Conservation (phyloP, 2,888 invertebrate genomes). For the Caenorhabditis panamensis region DNA sequence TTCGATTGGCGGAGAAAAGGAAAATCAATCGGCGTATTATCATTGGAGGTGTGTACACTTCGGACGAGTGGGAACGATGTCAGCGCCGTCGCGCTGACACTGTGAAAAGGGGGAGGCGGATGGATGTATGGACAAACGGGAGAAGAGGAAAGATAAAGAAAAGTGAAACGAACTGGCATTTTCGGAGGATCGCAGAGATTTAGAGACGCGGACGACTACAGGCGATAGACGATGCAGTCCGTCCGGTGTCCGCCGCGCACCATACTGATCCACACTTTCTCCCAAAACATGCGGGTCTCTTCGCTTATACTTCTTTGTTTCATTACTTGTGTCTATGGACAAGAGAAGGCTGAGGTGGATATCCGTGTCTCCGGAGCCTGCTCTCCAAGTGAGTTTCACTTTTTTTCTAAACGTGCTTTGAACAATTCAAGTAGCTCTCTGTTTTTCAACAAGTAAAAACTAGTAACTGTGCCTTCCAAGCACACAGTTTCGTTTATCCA, state of each 20-base stretch:
- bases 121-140: constrained; percentile 42
- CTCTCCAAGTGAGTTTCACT: constrained; percentile 74
- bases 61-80: constrained; percentile 58
- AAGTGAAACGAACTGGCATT: constrained; percentile 65
- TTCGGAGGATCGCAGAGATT: constrained; percentile 53
- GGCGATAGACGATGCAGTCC: constrained; percentile 51
- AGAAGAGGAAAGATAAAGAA: constrained; percentile 46
- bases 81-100: constrained; percentile 48
- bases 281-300: constrained; percentile 64
- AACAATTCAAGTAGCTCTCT: too few species aligned
- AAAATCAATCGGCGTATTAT: constrained; percentile 43
- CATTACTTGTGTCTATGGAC: constrained; percentile 60
- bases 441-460: too few species aligned
- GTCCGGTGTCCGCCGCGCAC: constrained; percentile 59
- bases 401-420: not conserved
- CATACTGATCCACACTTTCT: constrained; percentile 60
- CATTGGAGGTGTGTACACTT: constrained; percentile 53
- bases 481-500: too few species aligned
- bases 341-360: constrained; percentile 80
- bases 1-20: constrained; percentile 17
- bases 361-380: constrained; percentile 81
- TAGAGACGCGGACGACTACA: constrained; percentile 58
- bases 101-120: constrained; percentile 26
- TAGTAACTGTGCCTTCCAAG: too few species aligned
- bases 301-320: constrained; percentile 59